phyloP scores from a whole-genome alignment of 35 echinoderm and acorn worm species.

The Holothuria glaberrima region DNA sequence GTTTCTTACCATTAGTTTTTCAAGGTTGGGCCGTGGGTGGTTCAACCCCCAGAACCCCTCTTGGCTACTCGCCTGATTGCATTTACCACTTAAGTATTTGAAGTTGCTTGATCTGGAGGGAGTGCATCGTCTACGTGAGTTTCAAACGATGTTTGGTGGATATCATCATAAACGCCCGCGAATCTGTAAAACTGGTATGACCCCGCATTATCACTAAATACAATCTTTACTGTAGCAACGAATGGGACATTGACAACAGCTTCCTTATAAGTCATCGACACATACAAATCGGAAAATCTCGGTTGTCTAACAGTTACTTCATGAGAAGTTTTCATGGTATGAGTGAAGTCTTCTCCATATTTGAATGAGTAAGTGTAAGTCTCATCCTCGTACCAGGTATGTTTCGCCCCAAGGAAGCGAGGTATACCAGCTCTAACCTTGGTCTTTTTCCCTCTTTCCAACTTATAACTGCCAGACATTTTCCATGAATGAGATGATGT shows the following conservation, averaged over 20 bases:
- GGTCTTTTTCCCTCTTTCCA: background rate
- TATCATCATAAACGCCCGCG: background rate
- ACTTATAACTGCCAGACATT: background rate
- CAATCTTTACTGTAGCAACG: background rate
- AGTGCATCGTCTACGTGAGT: background rate
- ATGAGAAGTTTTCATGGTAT: background rate
- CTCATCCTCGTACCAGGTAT: slow-evolving; percentile 1
- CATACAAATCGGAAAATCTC: background rate
- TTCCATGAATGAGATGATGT: background rate
- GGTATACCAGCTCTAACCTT: background rate
- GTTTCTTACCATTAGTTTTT: too few relatives aligned
- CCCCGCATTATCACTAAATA: background rate
- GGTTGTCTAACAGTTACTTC: background rate
- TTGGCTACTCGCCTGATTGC: too few relatives aligned
- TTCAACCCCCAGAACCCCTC: too few relatives aligned
- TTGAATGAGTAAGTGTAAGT: background rate
- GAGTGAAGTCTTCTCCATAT: background rate
- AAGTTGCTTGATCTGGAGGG: too few relatives aligned
- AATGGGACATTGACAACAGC: background rate
- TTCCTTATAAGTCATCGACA: background rate
- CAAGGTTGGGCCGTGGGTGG: too few relatives aligned
- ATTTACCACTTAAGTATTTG: too few relatives aligned
- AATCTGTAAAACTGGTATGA: background rate
- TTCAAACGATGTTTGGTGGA: background rate
- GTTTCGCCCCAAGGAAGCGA: background rate